A percentile compares a stretch with the other conserved stretches of the same genome.
phyloP scores from a whole-genome alignment of 1,140 invertebrate species.

The Dendroctonus valens region DNA sequence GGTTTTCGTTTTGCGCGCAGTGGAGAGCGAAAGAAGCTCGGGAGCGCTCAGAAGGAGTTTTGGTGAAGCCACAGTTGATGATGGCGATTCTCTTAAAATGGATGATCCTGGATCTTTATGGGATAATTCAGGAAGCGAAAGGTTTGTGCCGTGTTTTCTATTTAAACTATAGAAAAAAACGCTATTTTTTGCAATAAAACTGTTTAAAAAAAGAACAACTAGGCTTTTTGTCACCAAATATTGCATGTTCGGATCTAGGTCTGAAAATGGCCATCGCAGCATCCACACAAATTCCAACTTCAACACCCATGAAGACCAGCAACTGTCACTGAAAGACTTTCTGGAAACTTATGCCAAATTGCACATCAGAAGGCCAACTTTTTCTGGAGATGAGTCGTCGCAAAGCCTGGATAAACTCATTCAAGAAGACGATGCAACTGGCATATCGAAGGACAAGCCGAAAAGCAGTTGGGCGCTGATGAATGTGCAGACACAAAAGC shows the following conservation, averaged over 20 bases:
- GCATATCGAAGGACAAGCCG: slow-evolving; percentile 6
- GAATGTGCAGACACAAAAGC: slow-evolving; percentile 55
- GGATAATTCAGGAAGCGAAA: too few species aligned
- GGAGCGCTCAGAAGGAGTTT: background rate
- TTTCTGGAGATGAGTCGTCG: background rate
- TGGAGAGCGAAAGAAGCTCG: background rate
- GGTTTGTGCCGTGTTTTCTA: too few species aligned
- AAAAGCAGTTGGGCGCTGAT: slow-evolving; percentile 53
- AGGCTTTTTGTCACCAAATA: too few species aligned
- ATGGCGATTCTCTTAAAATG: too few species aligned
- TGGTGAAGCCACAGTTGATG: too few species aligned
- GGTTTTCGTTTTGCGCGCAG: slow-evolving; percentile 5
- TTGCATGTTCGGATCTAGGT: background rate
- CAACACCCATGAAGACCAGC: slow-evolving; percentile 7
- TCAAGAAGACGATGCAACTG: slow-evolving; percentile 2
- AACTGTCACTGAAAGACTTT: slow-evolving; percentile 18
- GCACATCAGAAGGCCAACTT: background rate
- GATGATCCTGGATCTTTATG: too few species aligned
- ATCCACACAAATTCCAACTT: slow-evolving; percentile 10
- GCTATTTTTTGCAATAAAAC: too few species aligned
- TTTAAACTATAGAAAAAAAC: too few species aligned
- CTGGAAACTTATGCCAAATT: slow-evolving; percentile 22
- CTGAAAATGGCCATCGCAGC: slow-evolving; percentile 16
- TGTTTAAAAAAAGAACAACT: too few species aligned
- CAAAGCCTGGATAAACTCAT: slow-evolving; percentile 11